phyloP scores from a whole-genome alignment of 37 sponge, comb jelly and placozoan species.

The Tethya wilhelma region DNA sequence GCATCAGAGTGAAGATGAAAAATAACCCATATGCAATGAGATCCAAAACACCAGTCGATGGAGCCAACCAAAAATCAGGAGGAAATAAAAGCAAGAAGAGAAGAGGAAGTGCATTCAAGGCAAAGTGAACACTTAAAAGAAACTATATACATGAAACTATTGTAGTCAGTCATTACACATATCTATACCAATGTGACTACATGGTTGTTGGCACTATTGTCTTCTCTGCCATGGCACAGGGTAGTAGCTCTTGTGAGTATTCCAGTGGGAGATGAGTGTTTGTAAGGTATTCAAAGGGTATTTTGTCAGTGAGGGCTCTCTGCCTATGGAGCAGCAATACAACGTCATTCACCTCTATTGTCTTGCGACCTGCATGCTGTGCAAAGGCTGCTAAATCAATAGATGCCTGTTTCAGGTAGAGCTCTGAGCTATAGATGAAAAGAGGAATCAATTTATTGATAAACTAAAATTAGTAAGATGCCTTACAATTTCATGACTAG shows the following conservation, averaged over 20 bases:
- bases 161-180: neutral
- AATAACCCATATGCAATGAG: too few species aligned
- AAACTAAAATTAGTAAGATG: neutral
- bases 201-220: neutral
- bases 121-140: neutral
- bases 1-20: too few species aligned
- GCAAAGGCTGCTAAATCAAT: conserved; percentile 13
- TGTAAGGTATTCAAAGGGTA: conserved; percentile 29
- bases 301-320: neutral
- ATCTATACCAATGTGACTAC: neutral
- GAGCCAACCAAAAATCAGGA: too few species aligned
- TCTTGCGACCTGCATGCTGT: conserved; percentile 22
- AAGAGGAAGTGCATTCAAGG: neutral
- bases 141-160: neutral
- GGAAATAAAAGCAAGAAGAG: neutral
- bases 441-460: neutral
- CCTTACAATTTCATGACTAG: conserved; percentile 31
- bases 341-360: conserved; percentile 24
- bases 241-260: conserved; percentile 29
- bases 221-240: conserved; percentile 16
- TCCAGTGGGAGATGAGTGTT: conserved; percentile 40
- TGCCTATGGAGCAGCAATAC: conserved; percentile 27
- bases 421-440: conserved; percentile 15
- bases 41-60: too few species aligned
- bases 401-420: conserved; percentile 24